These are phyloP conservation scores for Leucopsar rothschildi DNA, from an alignment of 2,113 vertebrate genomes.

Conservation along the genomic window DNA sequence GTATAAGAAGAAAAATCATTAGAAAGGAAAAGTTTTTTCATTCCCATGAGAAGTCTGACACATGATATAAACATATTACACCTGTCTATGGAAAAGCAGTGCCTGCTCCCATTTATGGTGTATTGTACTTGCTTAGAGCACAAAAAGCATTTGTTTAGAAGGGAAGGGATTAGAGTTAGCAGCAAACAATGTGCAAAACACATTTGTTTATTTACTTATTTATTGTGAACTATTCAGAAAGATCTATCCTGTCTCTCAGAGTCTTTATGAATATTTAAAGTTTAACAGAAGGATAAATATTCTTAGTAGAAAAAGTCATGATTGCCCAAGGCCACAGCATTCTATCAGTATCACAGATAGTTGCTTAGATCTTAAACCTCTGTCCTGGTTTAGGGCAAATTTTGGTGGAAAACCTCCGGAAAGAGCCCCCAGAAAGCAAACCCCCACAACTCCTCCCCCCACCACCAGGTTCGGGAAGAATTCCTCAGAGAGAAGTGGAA, in stretches of 20 bases:
- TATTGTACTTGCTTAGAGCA: not conserved
- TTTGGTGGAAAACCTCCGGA: too few relatives aligned
- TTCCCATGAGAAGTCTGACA: not conserved
- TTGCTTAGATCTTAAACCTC: not conserved
- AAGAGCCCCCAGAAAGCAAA: too few relatives aligned
- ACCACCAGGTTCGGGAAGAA: too few relatives aligned
- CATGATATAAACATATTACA: not conserved
- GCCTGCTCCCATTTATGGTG: not conserved
- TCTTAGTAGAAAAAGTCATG: not conserved
- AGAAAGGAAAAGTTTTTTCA: not conserved
- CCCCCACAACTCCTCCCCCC: too few relatives aligned
- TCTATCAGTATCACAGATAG: not conserved
- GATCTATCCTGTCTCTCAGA: not conserved
- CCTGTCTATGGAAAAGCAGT: not conserved
- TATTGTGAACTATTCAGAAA: slow-evolving; percentile 14
- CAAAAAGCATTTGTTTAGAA: not conserved
- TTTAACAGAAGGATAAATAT: slow-evolving; percentile 11
- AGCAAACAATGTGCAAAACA: not conserved
- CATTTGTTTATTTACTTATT: slow-evolving; percentile 47
- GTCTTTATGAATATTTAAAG: slow-evolving; percentile 29
- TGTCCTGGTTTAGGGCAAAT: too few relatives aligned
- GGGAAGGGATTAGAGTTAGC: not conserved
- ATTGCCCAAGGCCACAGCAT: not conserved
- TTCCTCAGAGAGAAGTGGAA: too few relatives aligned
- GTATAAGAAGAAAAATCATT: not conserved